A percentile compares a stretch with the other conserved stretches of the same genome.
phyloP scores from a whole-genome alignment of 2,113 vertebrate species.

The Phylloscopus trochiloides region DNA sequence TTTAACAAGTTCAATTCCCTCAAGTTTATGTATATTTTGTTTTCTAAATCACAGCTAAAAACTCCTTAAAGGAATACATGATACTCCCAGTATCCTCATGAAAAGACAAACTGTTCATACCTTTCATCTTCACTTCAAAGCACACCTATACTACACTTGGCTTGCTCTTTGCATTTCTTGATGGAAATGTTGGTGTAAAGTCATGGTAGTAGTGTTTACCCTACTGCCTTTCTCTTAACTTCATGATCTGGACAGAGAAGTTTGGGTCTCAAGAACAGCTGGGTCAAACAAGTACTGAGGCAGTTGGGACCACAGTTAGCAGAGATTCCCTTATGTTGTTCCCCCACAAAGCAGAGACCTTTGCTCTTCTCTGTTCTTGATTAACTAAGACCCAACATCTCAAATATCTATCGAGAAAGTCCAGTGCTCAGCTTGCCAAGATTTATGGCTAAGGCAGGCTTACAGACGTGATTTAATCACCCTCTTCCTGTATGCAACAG shows the following conservation, averaged over 20 bases:
- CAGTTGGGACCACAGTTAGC: rapidly evolving
- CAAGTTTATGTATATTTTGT: neutral
- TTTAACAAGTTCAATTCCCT: neutral
- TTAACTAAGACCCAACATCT: neutral
- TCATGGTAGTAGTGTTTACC: neutral
- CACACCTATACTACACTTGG: neutral
- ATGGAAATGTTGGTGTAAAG: neutral
- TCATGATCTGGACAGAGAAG: neutral
- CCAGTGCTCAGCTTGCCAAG: neutral
- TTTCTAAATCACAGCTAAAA: neutral
- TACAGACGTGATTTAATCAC: neutral
- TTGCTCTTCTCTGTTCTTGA: neutral
- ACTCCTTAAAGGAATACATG: neutral
- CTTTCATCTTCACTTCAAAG: neutral
- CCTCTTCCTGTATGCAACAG: neutral
- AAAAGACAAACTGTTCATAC: neutral
- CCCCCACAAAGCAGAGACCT: neutral
- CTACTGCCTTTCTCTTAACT: neutral
- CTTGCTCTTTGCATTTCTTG: neutral
- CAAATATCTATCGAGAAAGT: neutral
- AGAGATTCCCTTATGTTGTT: neutral
- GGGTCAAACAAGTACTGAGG: neutral
- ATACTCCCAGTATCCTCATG: neutral
- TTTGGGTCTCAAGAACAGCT: neutral
- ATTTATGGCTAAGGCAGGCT: neutral